These are phyloP conservation scores for Chiridota heheva DNA, from an alignment of 35 echinoderm and acorn worm species.

Conservation along the genomic window DNA sequence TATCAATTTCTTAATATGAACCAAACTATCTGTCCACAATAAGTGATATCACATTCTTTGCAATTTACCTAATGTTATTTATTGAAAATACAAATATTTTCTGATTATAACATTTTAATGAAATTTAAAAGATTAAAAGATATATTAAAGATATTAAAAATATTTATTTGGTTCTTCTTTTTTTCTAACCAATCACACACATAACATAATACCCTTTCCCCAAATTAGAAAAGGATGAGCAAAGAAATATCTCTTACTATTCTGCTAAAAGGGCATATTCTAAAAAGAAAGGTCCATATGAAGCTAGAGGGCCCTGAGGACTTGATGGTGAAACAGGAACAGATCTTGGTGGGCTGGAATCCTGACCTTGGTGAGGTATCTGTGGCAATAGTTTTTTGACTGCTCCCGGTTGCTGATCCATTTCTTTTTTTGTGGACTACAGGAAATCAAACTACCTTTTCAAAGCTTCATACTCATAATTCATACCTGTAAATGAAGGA, in stretches of 20 bases:
- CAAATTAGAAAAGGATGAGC: constrained; percentile 16
- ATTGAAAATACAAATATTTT: not conserved
- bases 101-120: not conserved
- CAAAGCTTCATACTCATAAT: too few species aligned
- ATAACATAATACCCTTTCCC: not conserved
- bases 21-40: too few species aligned
- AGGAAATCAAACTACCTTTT: too few species aligned
- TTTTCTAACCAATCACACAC: not conserved
- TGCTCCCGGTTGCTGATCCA: too few species aligned
- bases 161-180: not conserved
- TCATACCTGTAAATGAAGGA: too few species aligned
- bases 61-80: not conserved
- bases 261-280: constrained; percentile 96
- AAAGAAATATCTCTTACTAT: constrained; percentile 69
- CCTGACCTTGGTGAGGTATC: constrained; percentile 15
- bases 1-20: too few species aligned
- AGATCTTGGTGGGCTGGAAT: constrained; percentile 29
- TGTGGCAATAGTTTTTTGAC: constrained; percentile 22
- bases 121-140: not conserved
- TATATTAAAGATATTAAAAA: not conserved
- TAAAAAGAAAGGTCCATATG: constrained; percentile 92
- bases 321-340: constrained; percentile 13
- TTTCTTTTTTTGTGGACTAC: too few species aligned
- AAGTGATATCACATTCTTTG: too few species aligned
- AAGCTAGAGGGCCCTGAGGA: constrained; percentile 51